These are phyloP conservation scores for Arion vulgaris DNA, from an alignment of 1,140 invertebrate genomes.

Conservation along the genomic window DNA sequence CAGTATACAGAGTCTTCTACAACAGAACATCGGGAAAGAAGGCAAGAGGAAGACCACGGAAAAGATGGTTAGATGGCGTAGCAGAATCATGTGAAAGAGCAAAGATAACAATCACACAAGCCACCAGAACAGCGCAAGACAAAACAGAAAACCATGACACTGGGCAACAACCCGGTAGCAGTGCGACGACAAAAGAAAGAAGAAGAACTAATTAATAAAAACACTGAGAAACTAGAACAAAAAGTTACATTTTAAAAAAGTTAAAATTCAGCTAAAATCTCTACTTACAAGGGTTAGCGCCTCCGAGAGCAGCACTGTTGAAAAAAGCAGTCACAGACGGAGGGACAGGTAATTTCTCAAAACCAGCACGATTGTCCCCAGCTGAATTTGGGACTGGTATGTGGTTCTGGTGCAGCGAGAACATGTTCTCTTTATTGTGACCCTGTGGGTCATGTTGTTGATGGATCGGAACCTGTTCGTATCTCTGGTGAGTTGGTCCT, in stretches of 20 bases:
- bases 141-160: too few relatives aligned
- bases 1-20: too few relatives aligned
- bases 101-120: too few relatives aligned
- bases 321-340: conserved; percentile 46
- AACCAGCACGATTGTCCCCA: conserved; percentile 33
- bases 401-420: conserved; percentile 34
- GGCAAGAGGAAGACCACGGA: too few relatives aligned
- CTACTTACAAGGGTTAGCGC: conserved; percentile 37
- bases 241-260: too few relatives aligned
- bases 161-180: too few relatives aligned
- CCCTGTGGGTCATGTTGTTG: conserved; percentile 38
- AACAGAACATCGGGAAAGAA: too few relatives aligned
- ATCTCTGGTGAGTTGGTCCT: conserved; percentile 41
- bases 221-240: too few relatives aligned
- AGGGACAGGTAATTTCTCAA: conserved; percentile 14
- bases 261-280: neutral
- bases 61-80: too few relatives aligned
- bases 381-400: conserved; percentile 41
- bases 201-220: too few relatives aligned
- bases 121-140: neutral
- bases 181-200: too few relatives aligned
- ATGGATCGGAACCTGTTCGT: conserved; percentile 47
- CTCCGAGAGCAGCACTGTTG: conserved; percentile 41
- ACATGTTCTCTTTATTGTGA: conserved; percentile 8
- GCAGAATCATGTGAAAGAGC: too few relatives aligned